Evolutionary conservation across 2,797 vertebrate species (phyloP), one percentile per base, ranked within the genome.

Genomic region (Glyptemys insculpta): DNA sequence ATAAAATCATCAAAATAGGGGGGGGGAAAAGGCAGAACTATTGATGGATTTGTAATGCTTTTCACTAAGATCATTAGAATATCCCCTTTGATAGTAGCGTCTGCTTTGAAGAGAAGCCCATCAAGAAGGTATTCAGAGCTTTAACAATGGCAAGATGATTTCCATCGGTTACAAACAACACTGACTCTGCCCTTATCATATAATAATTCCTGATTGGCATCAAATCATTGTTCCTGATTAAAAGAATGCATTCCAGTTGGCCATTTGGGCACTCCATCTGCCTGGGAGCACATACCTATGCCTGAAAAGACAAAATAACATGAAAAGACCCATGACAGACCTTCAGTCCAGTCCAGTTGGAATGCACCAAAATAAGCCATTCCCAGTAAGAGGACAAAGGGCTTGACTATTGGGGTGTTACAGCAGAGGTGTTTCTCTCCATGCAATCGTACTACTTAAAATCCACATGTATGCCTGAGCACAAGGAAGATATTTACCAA

Each of bases 101-200:
- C 91, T 74, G 59, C 83, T 87, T 89, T 95, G 91, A 95, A 92
- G 93, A 86, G 96, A 93, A 93, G 92, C 94, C 16, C 19, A 23
- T 72, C 18, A 72, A n/a, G 53, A 93, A 81, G 49, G 87, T 86
- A 96, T 97, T 97, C 95, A 97, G 83, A 57, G 93, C 34, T 81
- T 84, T 91, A 89, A 97, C 97, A 97, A 96, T 97, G 88, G 95
- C 47, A 83, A 88, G 87, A 95, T 97, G 96, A 97, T 97, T 96
- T 93, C 96, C 96, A 91, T 95, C 95, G 86, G 86, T 72, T 72
- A 37, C 65, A 72, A 37, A 72, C n/a, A 68, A 68, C 9, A 37
- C 54, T 54, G 85, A 86, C 83, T 80, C 91, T 89, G 83, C 90
- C 91, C 79, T 91, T 82, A 94, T 88, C 52, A 82, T 87, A 96